phyloP scores from a whole-genome alignment of 2,888 invertebrate species.

The Ethmia dodecea region DNA sequence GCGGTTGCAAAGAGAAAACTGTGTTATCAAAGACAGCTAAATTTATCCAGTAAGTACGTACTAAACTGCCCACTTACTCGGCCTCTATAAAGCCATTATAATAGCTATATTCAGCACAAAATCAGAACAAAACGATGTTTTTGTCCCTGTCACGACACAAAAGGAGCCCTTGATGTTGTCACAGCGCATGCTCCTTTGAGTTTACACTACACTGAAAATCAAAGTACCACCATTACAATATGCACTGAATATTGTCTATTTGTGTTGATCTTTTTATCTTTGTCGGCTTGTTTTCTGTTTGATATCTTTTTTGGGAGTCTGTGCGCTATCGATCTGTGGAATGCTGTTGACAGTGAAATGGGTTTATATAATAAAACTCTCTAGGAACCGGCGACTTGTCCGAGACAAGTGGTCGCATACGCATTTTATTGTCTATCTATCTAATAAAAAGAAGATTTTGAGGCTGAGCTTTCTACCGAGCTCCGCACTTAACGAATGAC shows the following conservation, averaged over 20 bases:
- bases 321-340: conserved; percentile 63
- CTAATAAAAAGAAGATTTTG: conserved; percentile 11
- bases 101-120: conserved; percentile 40
- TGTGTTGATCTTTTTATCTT: conserved; percentile 52
- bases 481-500: conserved; percentile 46
- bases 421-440: conserved; percentile 29
- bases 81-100: conserved; percentile 45
- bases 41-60: no score
- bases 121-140: conserved; percentile 54
- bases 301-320: conserved; percentile 40
- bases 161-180: conserved; percentile 52
- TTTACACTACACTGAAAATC: conserved; percentile 75
- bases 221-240: conserved; percentile 63
- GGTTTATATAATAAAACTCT: conserved; percentile 74
- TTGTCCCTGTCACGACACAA: conserved; percentile 54
- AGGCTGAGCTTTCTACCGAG: conserved; percentile 14
- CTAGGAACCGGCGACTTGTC: conserved; percentile 22
- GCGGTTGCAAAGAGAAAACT: no score
- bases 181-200: conserved; percentile 59
- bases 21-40: no score
- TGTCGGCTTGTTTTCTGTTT: conserved; percentile 54
- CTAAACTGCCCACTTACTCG: conserved; percentile 49
- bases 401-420: conserved; percentile 46
- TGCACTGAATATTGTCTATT: conserved; percentile 53
- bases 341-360: conserved; percentile 74